These are phyloP conservation scores for Zosterops borbonicus DNA, from an alignment of 2,113 vertebrate species.

Conservation along the genomic window DNA sequence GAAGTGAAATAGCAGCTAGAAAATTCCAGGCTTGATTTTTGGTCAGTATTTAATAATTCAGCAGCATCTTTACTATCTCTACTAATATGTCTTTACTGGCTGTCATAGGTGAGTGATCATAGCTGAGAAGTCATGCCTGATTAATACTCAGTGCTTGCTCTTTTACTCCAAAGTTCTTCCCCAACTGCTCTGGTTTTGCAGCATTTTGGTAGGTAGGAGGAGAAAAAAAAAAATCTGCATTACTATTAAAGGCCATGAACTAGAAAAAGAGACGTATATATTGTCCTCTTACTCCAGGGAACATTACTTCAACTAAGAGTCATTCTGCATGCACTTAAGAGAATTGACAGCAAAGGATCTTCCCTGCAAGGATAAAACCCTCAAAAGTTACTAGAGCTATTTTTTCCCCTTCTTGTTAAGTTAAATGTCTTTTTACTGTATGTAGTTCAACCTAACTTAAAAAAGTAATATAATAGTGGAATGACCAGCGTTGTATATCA, in stretches of 20 bases:
- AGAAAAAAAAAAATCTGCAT: neutral
- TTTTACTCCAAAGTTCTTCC: neutral
- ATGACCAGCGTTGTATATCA: neutral
- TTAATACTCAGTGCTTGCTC: neutral
- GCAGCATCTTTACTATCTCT: neutral
- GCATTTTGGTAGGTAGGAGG: neutral
- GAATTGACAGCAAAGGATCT: neutral
- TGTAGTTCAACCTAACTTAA: neutral
- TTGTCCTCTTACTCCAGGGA: neutral
- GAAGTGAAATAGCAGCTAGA: neutral
- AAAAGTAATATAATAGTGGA: neutral
- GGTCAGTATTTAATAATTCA: neutral
- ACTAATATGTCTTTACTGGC: neutral
- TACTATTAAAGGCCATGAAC: neutral
- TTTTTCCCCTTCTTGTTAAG: neutral
- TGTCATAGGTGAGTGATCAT: neutral
- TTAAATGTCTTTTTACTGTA: neutral
- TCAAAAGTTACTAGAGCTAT: neutral
- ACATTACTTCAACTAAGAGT: neutral
- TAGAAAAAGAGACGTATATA: neutral
- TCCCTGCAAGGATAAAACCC: neutral
- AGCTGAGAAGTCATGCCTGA: neutral
- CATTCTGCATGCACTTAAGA: neutral
- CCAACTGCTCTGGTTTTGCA: neutral
- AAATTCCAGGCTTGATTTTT: neutral